Percentiles rank a stretch among this genome's conserved stretches.
Evolutionary conservation across 2,797 vertebrate species (phyloP).

Genomic region (Prunella strophiata): DNA sequence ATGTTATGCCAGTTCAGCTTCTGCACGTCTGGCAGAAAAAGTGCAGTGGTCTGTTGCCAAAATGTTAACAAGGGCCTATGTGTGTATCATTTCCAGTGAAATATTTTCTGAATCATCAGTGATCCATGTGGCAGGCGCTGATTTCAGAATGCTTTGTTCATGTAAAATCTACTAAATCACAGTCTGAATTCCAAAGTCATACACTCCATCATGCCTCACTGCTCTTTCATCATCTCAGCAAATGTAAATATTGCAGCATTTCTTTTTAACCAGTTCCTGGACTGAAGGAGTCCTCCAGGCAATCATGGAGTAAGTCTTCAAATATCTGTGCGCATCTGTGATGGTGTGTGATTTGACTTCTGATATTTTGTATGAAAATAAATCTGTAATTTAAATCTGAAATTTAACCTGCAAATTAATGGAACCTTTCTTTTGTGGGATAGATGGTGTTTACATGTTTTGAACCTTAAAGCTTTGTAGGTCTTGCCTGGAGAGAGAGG

Average conservation of each 20-base stretch:
- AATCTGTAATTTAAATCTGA: too few relatives aligned
- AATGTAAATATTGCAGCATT: constrained; percentile 1
- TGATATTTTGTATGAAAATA: neutral
- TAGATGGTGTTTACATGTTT: neutral
- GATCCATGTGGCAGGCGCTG: constrained; percentile 43
- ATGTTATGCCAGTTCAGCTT: constrained; percentile 49
- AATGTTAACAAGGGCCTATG: constrained; percentile 48
- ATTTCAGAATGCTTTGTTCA: constrained; percentile 59
- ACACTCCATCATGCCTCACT: neutral
- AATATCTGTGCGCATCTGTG: rapidly evolving
- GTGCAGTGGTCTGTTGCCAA: constrained; percentile 31
- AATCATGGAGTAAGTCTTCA: neutral
- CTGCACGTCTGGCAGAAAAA: constrained; percentile 51
- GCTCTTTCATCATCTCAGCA: constrained; percentile 39
- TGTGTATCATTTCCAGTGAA: constrained; percentile 40
- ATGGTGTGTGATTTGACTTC: neutral
- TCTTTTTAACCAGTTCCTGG: neutral
- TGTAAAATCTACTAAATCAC: constrained; percentile 47
- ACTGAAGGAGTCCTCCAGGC: neutral
- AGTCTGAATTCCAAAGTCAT: neutral
- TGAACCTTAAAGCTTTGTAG: neutral
- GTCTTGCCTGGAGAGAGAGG: neutral
- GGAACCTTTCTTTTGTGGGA: neutral
- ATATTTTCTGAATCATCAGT: constrained; percentile 46
- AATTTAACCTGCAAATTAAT: neutral